Percentiles rank a stretch among this genome's conserved stretches.
phyloP scores from a whole-genome alignment of 2,113 vertebrate species.

The Triplophysa rosa region DNA sequence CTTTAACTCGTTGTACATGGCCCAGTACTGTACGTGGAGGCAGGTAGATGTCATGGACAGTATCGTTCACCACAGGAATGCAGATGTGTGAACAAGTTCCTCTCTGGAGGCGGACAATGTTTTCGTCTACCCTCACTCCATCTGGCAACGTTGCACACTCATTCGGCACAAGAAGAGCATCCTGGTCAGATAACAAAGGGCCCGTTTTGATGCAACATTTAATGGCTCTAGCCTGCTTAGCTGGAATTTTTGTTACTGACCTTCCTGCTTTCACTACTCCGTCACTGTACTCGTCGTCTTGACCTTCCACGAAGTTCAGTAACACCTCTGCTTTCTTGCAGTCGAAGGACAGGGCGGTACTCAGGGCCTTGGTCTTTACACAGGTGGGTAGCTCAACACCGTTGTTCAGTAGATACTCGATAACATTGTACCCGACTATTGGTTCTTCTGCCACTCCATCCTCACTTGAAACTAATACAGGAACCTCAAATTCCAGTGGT shows the following conservation, averaged over 20 bases:
- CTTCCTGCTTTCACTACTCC: constrained; percentile 3
- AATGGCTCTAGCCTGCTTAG: constrained; percentile 20
- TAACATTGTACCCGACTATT: constrained; percentile 3
- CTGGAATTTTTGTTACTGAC: constrained; percentile 12
- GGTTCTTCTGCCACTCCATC: neutral
- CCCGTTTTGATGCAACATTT: constrained; percentile 34
- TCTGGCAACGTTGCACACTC: constrained; percentile 1
- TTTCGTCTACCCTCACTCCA: neutral
- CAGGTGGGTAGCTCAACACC: neutral
- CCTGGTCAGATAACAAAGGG: constrained; percentile 2
- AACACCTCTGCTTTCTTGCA: constrained; percentile 45
- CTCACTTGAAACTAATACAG: neutral
- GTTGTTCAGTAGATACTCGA: neutral
- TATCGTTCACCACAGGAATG: constrained; percentile 20
- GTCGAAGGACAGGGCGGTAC: constrained; percentile 43
- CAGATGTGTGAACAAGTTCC: constrained; percentile 11
- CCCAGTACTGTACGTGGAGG: too few species aligned
- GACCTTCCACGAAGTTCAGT: constrained; percentile 23
- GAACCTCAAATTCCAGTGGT: neutral
- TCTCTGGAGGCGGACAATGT: neutral
- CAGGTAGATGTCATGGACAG: neutral
- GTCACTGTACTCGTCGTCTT: neutral
- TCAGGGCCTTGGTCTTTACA: constrained; percentile 27
- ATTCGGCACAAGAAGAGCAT: constrained; percentile 11
- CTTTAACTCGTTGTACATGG: too few species aligned